These are phyloP conservation scores for Nematolebias whitei DNA, from an alignment of 2,113 vertebrate species.

Conservation along the genomic window DNA sequence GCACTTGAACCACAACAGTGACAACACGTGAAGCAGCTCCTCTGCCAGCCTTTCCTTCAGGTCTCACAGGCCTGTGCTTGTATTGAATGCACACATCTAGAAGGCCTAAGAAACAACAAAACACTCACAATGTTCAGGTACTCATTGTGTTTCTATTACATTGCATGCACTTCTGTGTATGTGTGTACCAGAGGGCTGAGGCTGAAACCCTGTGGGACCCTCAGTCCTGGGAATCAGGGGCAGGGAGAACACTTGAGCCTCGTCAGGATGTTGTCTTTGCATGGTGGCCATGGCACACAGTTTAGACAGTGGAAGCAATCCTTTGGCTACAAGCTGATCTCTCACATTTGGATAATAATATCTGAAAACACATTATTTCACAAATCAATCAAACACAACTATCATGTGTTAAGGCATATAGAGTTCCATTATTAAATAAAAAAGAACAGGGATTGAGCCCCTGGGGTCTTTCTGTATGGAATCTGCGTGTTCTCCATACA, in stretches of 20 bases:
- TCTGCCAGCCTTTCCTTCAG: conserved; percentile 55
- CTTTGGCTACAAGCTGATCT: conserved; percentile 92
- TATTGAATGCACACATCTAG: conserved; percentile 89
- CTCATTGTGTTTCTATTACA: background rate
- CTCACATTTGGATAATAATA: conserved; percentile 98
- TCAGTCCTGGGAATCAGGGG: conserved; percentile 83
- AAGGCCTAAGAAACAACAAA: conserved; percentile 78
- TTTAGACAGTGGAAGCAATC: conserved; percentile 88
- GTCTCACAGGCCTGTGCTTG: conserved; percentile 72
- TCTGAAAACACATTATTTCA: conserved; percentile 67
- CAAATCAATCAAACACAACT: background rate
- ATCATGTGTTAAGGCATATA: background rate
- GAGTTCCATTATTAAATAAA: no score
- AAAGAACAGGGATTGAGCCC: no score
- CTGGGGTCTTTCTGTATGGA: no score
- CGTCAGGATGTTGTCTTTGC: conserved; percentile 82
- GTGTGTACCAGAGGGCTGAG: conserved; percentile 82
- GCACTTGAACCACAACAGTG: conserved; percentile 85
- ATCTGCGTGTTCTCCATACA: no score
- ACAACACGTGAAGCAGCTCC: conserved; percentile 76
- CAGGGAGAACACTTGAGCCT: conserved; percentile 87
- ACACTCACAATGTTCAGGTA: background rate
- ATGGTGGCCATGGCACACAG: conserved; percentile 92
- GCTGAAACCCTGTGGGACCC: conserved; percentile 61
- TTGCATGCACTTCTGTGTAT: background rate